phyloP scores from a whole-genome alignment of 2,113 vertebrate species.

The Bothrops jararaca region DNA sequence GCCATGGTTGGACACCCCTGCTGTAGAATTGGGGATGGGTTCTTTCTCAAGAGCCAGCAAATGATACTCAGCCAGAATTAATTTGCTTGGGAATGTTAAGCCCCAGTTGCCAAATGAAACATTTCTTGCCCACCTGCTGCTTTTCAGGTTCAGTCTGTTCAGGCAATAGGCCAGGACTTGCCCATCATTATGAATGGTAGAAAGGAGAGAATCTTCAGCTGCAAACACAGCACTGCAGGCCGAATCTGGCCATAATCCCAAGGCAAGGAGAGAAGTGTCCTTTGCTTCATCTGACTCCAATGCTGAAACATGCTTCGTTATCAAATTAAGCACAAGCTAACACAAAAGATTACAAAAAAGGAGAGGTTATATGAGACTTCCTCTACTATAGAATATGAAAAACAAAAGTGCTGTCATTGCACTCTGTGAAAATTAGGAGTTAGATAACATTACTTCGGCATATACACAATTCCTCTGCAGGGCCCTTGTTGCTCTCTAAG shows the following conservation, averaged over 20 bases:
- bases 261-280: constrained; percentile 79
- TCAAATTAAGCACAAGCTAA: constrained; percentile 79
- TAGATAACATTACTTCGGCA: neutral
- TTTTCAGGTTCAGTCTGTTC: constrained; percentile 82
- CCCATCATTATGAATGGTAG: constrained; percentile 81
- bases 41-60: neutral
- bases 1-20: neutral
- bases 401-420: neutral
- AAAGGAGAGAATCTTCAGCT: constrained; percentile 88
- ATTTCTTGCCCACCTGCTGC: constrained; percentile 73
- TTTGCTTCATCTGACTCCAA: constrained; percentile 73
- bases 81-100: neutral
- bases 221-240: constrained; percentile 82
- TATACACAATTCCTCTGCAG: neutral
- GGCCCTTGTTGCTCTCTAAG: too few relatives aligned
- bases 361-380: neutral
- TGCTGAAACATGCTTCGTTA: constrained; percentile 77
- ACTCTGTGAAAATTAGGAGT: neutral
- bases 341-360: constrained; percentile 13
- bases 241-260: constrained; percentile 89
- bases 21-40: neutral
- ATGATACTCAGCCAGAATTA: neutral
- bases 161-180: constrained; percentile 88
- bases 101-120: too few relatives aligned
- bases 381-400: neutral